Evolutionary conservation across 2,888 invertebrate species (phyloP), one percentile per base, ranked within the genome.

Genomic region (Alloscopus bannaensis): DNA sequence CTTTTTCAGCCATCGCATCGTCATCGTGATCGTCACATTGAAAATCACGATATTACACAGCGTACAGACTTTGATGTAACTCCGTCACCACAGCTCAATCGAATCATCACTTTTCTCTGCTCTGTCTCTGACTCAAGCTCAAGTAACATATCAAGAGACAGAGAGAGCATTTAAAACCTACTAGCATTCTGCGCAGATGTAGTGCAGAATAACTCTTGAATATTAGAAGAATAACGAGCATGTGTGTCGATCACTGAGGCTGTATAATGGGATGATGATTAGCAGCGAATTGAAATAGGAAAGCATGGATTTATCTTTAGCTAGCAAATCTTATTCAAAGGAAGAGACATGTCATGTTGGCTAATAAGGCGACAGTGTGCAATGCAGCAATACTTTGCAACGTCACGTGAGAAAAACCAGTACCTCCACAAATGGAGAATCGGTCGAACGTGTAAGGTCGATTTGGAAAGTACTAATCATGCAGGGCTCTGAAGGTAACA

Each of bases 391-490:
- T n/a, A 3, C 4, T 52, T 52, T 3, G 8, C 31, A 59, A 59
- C 59, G 29, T 57, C 59, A 59, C 18, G 59, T 60, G 60, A 40
- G n/a, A 31, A 57, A 4, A 36, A 40, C 28, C 57, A 57, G 28
- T 59, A 69, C 40, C 57, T 66, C 42, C 42, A 69, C 42, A 57
- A 57, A 57, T 57, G 40, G 36, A n/a, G 26, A 72, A 55, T 64
- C 52, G 47, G 47, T 47, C 29, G 52, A 64, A 47, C 55, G 42
- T 55, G 57, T 72, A 64, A 72, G 71, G 71, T 72, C 71, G 31
- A 29, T 52, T 71, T 62, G 18, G 52, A 72, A 72, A 72, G 71
- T 62, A 72, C 24, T 45, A 40, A 42, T 72, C 47, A 40, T 28
- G n/a, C 40, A 2, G 3, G 29, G 11, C 3, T n/a, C 47, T 47